Evolutionary conservation across 2,797 vertebrate genomes (phyloP).

Genomic region (Sebastes minor): DNA sequence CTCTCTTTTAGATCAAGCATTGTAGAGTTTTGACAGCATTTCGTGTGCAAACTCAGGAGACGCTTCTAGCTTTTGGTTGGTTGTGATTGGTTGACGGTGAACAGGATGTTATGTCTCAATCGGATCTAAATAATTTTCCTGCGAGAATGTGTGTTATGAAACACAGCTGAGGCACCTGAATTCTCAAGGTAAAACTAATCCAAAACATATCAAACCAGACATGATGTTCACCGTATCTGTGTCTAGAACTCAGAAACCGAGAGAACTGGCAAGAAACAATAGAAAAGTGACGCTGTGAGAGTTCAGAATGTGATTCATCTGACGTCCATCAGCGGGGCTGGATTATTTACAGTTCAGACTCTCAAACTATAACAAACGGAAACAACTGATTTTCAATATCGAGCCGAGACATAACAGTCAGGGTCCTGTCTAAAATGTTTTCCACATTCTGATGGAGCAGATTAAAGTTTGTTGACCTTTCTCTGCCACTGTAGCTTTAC

Average conservation of each 20-base stretch:
- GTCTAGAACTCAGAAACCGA: not conserved
- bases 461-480: slow-evolving; percentile 54
- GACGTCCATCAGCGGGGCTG: slow-evolving; percentile 2
- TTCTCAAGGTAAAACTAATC: not conserved
- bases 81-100: not conserved
- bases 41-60: not conserved
- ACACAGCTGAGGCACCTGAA: not conserved
- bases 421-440: slow-evolving; percentile 12
- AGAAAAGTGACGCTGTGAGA: not conserved
- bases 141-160: not conserved
- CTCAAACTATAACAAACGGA: slow-evolving; percentile 31
- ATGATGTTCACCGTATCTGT: not conserved
- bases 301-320: not conserved
- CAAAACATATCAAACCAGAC: not conserved
- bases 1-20: not conserved
- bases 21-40: not conserved
- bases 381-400: slow-evolving; percentile 45
- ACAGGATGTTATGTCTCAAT: not conserved
- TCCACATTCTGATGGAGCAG: slow-evolving; percentile 43
- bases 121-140: not conserved
- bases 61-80: not conserved
- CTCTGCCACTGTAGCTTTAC: slow-evolving; percentile 34
- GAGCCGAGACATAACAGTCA: slow-evolving; percentile 32
- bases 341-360: slow-evolving; percentile 34
- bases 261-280: not conserved